Evolutionary conservation across 2,113 vertebrate species (phyloP).

Genomic region (Lathamus discolor): DNA sequence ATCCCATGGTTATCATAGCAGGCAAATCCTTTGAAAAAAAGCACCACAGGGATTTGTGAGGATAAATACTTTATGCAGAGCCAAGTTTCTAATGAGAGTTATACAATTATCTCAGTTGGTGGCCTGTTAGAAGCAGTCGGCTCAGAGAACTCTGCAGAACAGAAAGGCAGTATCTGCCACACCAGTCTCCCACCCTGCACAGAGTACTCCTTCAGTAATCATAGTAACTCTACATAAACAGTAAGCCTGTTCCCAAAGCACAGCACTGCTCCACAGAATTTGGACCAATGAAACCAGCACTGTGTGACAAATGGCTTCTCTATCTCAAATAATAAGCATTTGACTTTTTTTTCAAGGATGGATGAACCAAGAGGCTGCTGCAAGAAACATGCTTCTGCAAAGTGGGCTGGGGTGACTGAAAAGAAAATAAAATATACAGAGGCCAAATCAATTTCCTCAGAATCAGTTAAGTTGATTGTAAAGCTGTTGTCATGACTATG

Average conservation of each 20-base stretch:
- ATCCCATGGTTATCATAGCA: neutral
- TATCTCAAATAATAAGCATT: neutral
- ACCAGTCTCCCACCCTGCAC: neutral
- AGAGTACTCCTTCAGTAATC: neutral
- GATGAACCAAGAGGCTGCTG: neutral
- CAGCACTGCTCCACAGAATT: neutral
- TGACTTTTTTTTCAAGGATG: neutral
- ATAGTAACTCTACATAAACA: neutral
- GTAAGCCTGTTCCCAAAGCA: neutral
- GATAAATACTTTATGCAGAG: neutral
- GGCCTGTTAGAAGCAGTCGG: neutral
- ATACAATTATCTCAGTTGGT: neutral
- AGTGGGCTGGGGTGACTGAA: neutral
- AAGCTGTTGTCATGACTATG: neutral
- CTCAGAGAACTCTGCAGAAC: neutral
- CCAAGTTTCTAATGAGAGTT: neutral
- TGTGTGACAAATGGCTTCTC: neutral
- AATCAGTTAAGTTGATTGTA: neutral
- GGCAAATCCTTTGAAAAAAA: neutral
- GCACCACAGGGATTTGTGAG: neutral
- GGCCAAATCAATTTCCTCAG: neutral
- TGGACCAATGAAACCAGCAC: rapidly evolving
- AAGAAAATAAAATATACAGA: neutral
- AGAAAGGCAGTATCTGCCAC: too few relatives aligned
- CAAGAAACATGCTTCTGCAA: neutral